Evolutionary conservation across 2,113 vertebrate species (phyloP).

Genomic region (Malurus cyaneus): DNA sequence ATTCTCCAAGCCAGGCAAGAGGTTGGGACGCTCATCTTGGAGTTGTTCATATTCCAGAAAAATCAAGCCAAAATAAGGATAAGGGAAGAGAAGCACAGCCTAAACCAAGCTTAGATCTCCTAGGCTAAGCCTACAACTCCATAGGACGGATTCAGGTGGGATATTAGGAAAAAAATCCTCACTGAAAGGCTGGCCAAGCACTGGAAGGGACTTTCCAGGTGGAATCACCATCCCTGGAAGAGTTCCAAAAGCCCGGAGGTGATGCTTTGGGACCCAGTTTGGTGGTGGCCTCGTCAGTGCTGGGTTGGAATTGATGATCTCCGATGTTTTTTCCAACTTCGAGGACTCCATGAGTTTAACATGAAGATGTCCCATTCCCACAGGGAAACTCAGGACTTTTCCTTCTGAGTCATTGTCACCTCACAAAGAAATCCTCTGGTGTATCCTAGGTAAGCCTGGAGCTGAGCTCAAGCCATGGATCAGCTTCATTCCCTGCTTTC

Average conservation of each 20-base stretch:
- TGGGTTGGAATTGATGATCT: not conserved
- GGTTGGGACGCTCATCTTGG: not conserved
- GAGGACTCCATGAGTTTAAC: not conserved
- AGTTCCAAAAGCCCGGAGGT: fast-evolving
- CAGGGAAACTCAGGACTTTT: not conserved
- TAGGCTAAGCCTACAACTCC: not conserved
- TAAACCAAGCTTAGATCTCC: not conserved
- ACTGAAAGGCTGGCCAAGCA: not conserved
- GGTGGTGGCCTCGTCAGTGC: not conserved
- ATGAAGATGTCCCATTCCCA: not conserved
- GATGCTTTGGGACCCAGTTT: fast-evolving
- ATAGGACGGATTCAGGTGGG: not conserved
- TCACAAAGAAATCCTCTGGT: not conserved
- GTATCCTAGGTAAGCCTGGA: not conserved
- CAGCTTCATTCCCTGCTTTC: not conserved
- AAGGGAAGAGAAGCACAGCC: not conserved
- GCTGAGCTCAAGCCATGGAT: not conserved
- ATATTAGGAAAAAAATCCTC: not conserved
- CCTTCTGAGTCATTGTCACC: not conserved
- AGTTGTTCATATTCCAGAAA: not conserved
- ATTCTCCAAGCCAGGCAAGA: not conserved
- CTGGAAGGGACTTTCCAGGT: not conserved
- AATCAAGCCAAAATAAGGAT: not conserved
- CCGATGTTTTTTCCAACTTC: not conserved
- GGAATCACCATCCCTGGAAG: not conserved